phyloP scores from a whole-genome alignment of 2,888 invertebrate species.

The Galerucella nymphaeae region DNA sequence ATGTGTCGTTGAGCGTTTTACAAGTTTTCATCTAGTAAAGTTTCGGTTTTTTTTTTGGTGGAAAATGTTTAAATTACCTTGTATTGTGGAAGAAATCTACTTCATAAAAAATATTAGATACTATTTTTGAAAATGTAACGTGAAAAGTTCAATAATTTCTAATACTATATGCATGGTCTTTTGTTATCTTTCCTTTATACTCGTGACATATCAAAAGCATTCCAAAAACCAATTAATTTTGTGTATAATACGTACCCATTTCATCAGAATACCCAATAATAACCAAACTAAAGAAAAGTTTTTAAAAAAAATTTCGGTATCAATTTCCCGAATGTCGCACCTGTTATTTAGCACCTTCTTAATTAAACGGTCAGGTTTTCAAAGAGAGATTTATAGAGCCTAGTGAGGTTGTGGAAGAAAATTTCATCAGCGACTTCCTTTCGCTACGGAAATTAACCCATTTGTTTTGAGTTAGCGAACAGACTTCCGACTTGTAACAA shows the following conservation, averaged over 20 bases:
- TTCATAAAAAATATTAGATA: too few relatives aligned
- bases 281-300: not conserved
- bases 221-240: too few relatives aligned
- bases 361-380: slow-evolving; percentile 24
- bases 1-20: slow-evolving; percentile 8
- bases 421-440: slow-evolving; percentile 29
- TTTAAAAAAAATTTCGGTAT: not conserved
- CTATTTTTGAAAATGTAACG: too few relatives aligned
- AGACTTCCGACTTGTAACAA: slow-evolving; percentile 31
- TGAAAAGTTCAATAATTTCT: too few relatives aligned
- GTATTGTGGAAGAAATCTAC: too few relatives aligned
- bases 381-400: slow-evolving; percentile 22
- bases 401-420: slow-evolving; percentile 18
- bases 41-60: too few relatives aligned
- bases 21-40: not conserved
- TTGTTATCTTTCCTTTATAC: too few relatives aligned
- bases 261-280: too few relatives aligned
- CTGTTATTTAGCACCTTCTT: slow-evolving; percentile 9
- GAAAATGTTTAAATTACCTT: too few relatives aligned
- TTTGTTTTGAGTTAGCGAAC: slow-evolving; percentile 45
- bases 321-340: not conserved
- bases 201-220: too few relatives aligned
- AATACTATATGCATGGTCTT: too few relatives aligned
- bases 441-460: slow-evolving; percentile 47
- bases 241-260: too few relatives aligned